Percentiles rank a stretch among this genome's conserved stretches.
Conservation (phyloP, 2,797 vertebrate genomes). For the Discoglossus pictus region DNA sequence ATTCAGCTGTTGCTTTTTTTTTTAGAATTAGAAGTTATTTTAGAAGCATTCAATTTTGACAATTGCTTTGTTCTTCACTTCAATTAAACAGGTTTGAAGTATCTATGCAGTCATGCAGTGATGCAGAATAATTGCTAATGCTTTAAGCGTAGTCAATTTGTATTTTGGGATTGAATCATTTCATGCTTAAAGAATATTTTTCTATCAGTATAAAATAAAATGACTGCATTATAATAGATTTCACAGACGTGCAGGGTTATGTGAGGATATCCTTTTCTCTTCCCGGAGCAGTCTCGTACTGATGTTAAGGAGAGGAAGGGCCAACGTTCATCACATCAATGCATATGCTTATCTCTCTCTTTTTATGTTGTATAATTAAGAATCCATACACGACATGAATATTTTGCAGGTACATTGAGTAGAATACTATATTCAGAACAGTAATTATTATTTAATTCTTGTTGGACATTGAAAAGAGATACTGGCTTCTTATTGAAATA, state of each 20-base stretch:
- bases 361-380: too few relatives aligned
- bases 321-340: too few relatives aligned
- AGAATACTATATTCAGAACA: too few relatives aligned
- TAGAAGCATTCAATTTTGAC: background rate
- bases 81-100: conserved; percentile 1
- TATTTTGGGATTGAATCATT: conserved; percentile 25
- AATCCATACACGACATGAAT: too few relatives aligned
- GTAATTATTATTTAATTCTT: too few relatives aligned
- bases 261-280: background rate
- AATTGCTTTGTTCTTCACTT: conserved; percentile 22
- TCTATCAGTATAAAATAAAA: background rate
- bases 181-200: conserved; percentile 24
- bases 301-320: too few relatives aligned
- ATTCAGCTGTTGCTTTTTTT: too few relatives aligned
- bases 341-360: too few relatives aligned
- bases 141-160: conserved; percentile 10
- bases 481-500: too few relatives aligned
- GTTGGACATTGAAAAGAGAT: too few relatives aligned
- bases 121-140: conserved; percentile 35
- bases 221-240: background rate
- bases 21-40: background rate
- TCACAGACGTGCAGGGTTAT: background rate
- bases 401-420: too few relatives aligned
- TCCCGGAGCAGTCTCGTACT: too few relatives aligned
- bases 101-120: conserved; percentile 1